Base-by-base conservation (phyloP, 1,140 invertebrate species). In the Plodia interpunctella region DNA sequence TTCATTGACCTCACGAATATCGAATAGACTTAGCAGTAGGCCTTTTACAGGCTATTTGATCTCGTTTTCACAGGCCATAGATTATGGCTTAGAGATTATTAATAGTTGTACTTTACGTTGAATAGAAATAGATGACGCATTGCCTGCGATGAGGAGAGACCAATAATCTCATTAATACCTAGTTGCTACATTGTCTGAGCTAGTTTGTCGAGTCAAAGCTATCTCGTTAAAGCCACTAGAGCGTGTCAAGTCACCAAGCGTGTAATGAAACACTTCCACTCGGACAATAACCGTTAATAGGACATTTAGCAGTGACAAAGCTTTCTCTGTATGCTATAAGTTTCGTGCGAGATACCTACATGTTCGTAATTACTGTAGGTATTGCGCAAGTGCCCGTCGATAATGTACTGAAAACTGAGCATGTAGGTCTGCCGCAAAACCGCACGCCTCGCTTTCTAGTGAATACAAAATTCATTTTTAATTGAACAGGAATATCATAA, bases 201-300 rank as follows among this genome's bases (percentile, higher is more conserved):
- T 59, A 65, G 66, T 74, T 78, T 76, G 71, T 72, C 65, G 72
- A 78, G 66, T 76, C 72, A 71, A 76, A 79, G 76, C 75, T 70
- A 79, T 78, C 76, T 83, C 70, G 74, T 83, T 79, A 76, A 68
- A 74, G 57, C 62, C 78, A 80, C 60, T 76, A 74, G 78, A 83
- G 85, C 83, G 77, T 75, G 72, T 77, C 74, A 69, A 56, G 61
- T 74, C 74, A 66, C 66, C 68, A 60, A 77, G 70, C 85, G 81
- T 88, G 78, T 85, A 88, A 84, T 87, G 78, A 81, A 80, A 81
- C 83, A 84, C 82, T 83, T 83, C 83, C 78, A 85, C 79, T 82
- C 68, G 62, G 76, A 78, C 76, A 80, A 80, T 78, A 83, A 85
- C 79, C 79, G 78, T 80, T 84, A 78, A 87, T 83, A 72, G 66